Evolutionary conservation across 2,888 invertebrate genomes (phyloP).

Genomic region (Mamestra brassicae): DNA sequence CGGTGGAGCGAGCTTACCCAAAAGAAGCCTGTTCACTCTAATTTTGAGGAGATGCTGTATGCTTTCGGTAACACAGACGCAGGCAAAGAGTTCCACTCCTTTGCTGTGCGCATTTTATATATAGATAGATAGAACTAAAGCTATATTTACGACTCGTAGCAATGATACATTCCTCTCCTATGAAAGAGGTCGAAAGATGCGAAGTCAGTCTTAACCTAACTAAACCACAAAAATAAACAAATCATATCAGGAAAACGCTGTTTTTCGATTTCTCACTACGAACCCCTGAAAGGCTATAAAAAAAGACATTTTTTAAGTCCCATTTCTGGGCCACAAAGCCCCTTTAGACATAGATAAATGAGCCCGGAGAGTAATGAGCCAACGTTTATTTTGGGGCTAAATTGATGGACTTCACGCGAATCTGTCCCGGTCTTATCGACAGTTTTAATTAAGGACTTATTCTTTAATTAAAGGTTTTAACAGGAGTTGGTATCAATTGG

Average conservation of each 20-base stretch:
- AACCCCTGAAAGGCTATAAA: conserved; percentile 48
- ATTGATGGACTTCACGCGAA: conserved; percentile 74
- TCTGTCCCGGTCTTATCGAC: conserved; percentile 68
- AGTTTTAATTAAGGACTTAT: conserved; percentile 64
- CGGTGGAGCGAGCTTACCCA: no score
- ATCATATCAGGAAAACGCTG: conserved; percentile 24
- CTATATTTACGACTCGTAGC: no score
- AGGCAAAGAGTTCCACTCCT: no score
- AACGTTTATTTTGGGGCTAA: conserved; percentile 78
- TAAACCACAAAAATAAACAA: conserved; percentile 35
- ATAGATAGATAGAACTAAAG: no score
- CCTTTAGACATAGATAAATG: conserved; percentile 76
- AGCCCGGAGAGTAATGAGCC: conserved; percentile 75
- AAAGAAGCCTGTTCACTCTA: no score
- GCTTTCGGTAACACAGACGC: no score
- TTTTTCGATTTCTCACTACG: conserved; percentile 41
- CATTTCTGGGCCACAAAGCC: conserved; percentile 69
- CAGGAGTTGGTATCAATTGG: conserved; percentile 39
- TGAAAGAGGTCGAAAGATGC: no score
- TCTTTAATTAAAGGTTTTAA: conserved; percentile 64
- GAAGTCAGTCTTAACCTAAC: background rate
- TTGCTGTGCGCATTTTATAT: no score
- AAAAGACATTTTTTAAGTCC: conserved; percentile 70
- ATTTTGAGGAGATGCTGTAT: no score
- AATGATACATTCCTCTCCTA: no score